These are phyloP conservation scores for Cynodonichthys magdalenae DNA, from an alignment of 2,797 vertebrate species.

Conservation along the genomic window DNA sequence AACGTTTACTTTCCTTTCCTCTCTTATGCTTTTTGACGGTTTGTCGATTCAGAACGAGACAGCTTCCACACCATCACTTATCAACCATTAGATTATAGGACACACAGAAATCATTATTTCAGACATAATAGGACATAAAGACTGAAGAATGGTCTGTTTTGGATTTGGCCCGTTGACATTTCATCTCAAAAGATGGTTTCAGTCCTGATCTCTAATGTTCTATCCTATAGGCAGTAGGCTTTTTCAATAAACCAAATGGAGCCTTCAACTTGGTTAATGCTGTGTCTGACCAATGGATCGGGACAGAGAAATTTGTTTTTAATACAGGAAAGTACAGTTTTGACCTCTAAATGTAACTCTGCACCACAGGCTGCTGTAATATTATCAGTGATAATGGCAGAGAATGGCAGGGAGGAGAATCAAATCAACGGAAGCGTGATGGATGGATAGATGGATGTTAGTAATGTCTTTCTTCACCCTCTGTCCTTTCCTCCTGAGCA, in stretches of 20 bases:
- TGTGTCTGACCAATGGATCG: slow-evolving; percentile 50
- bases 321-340: slow-evolving; percentile 65
- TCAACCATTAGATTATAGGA: slow-evolving; percentile 69
- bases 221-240: slow-evolving; percentile 48
- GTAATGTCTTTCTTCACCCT: slow-evolving; percentile 51
- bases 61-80: slow-evolving; percentile 60
- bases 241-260: slow-evolving; percentile 73
- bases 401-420: slow-evolving; percentile 60
- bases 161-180: slow-evolving; percentile 60
- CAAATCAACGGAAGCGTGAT: slow-evolving; percentile 61
- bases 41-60: slow-evolving; percentile 65
- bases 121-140: slow-evolving; percentile 63
- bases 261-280: slow-evolving; percentile 56
- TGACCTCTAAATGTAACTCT: slow-evolving; percentile 72
- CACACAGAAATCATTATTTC: slow-evolving; percentile 67
- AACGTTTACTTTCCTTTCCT: slow-evolving; percentile 68
- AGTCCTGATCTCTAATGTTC: slow-evolving; percentile 52
- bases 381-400: slow-evolving; percentile 64
- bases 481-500: slow-evolving; percentile 44
- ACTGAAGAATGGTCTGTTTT: slow-evolving; percentile 68
- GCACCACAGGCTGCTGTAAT: slow-evolving; percentile 63
- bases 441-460: slow-evolving; percentile 48
- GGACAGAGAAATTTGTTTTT: slow-evolving; percentile 66
- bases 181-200: slow-evolving; percentile 56
- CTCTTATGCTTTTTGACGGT: slow-evolving; percentile 54